A percentile compares a stretch with the other conserved stretches of the same genome.
Evolutionary conservation across 2,797 vertebrate species (phyloP).

Genomic region (Xyrichtys novacula): DNA sequence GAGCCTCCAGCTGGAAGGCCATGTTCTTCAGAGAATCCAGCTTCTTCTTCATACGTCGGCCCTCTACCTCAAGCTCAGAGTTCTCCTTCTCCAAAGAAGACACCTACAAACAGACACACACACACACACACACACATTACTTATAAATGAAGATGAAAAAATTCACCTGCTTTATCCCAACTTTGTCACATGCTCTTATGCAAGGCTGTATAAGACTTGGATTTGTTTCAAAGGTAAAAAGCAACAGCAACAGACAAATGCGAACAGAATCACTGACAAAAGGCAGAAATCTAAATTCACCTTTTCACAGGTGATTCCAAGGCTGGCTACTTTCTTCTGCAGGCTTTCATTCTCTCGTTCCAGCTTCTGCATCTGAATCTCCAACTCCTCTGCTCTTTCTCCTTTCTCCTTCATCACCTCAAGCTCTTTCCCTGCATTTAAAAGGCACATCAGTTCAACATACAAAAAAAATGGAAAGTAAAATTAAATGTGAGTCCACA

Average conservation of each 20-base stretch:
- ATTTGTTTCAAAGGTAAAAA: neutral
- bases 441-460: neutral
- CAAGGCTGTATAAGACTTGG: neutral
- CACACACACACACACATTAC: no score
- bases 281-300: conserved; percentile 63
- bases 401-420: conserved; percentile 94
- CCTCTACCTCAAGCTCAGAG: conserved; percentile 90
- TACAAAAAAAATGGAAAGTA: neutral
- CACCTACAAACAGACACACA: conserved; percentile 55
- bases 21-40: conserved; percentile 92
- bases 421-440: conserved; percentile 87
- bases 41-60: conserved; percentile 93
- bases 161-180: no score
- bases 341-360: conserved; percentile 94
- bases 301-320: conserved; percentile 96
- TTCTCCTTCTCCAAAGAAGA: conserved; percentile 93
- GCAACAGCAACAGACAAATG: neutral
- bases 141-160: no score
- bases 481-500: neutral
- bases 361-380: conserved; percentile 89
- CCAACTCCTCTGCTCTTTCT: conserved; percentile 93
- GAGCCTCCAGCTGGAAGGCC: conserved; percentile 92
- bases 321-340: conserved; percentile 93
- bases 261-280: neutral
- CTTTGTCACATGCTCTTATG: no score